Percentiles rank a stretch among this genome's conserved stretches.
Evolutionary conservation across 2,888 invertebrate species (phyloP).

Genomic region (Ochlodes sylvanus): DNA sequence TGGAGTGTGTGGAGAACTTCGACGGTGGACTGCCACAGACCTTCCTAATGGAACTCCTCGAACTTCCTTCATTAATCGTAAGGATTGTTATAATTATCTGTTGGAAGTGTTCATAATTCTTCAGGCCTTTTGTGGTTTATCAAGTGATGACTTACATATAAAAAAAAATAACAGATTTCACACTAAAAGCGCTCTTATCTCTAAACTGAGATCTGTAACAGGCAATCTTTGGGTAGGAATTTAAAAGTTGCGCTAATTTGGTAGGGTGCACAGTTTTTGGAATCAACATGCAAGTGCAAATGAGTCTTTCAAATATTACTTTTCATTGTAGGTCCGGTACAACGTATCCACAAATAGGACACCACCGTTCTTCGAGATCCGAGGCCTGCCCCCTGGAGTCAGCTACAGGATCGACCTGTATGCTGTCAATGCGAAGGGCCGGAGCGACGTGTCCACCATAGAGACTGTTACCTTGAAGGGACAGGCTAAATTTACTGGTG

Average conservation of each 20-base stretch:
- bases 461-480: constrained; percentile 94
- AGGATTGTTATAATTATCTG: constrained; percentile 45
- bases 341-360: constrained; percentile 87
- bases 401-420: constrained; percentile 93
- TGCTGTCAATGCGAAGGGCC: constrained; percentile 95
- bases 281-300: too few species aligned
- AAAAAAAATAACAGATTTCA: too few species aligned
- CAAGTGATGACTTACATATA: too few species aligned
- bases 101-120: too few species aligned
- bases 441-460: constrained; percentile 92
- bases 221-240: too few species aligned
- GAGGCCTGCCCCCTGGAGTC: constrained; percentile 89
- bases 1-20: constrained; percentile 95
- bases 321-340: constrained; percentile 76
- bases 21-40: constrained; percentile 95
- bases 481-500: constrained; percentile 94
- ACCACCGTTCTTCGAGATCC: constrained; percentile 88
- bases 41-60: constrained; percentile 92
- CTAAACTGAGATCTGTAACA: too few species aligned
- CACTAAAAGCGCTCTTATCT: too few species aligned
- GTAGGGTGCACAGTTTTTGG: too few species aligned
- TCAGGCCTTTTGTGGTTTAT: too few species aligned
- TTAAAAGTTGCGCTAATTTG: too few species aligned
- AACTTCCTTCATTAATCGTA: constrained; percentile 86
- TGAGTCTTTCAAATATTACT: background rate